phyloP scores from a whole-genome alignment of 2,888 invertebrate species.

The Panzeria rudis region DNA sequence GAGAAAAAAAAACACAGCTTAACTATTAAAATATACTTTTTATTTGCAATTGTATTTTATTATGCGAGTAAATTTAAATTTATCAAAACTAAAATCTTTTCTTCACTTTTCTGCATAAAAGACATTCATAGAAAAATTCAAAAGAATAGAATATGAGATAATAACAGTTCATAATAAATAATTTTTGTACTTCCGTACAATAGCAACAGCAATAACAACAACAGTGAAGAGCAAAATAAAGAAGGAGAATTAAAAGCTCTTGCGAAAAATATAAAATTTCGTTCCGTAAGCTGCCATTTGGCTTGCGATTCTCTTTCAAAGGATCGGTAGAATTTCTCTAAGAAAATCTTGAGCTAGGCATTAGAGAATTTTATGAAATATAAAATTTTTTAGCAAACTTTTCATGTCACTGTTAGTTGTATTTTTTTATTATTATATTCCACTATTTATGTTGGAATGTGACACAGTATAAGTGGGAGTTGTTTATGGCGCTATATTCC shows the following conservation, averaged over 20 bases:
- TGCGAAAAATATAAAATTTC: not conserved
- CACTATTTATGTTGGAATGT: slow-evolving; percentile 61
- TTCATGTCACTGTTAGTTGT: slow-evolving; percentile 7
- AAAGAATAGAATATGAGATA: slow-evolving; percentile 58
- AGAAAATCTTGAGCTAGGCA: not conserved
- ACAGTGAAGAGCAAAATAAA: slow-evolving; percentile 37
- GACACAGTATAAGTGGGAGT: slow-evolving; percentile 58
- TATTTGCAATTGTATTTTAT: slow-evolving; percentile 50
- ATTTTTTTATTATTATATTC: slow-evolving; percentile 15
- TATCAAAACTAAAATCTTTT: slow-evolving; percentile 53
- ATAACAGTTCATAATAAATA: slow-evolving; percentile 61
- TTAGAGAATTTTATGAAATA: not conserved
- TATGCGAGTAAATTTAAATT: slow-evolving; percentile 52
- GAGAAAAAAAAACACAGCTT: slow-evolving; percentile 8
- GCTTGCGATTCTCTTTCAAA: not conserved
- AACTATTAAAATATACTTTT: slow-evolving; percentile 39
- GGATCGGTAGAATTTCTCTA: not conserved
- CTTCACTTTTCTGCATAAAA: slow-evolving; percentile 1
- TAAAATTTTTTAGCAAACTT: not conserved
- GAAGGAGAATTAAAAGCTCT: not conserved
- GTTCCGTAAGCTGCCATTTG: not conserved
- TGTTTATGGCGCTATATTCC: slow-evolving; percentile 25
- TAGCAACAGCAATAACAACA: slow-evolving; percentile 22
- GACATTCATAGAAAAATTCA: slow-evolving; percentile 26
- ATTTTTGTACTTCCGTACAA: slow-evolving; percentile 50